Conservation (phyloP, 2,113 vertebrate species). For the Pomatostomus ruficeps region DNA sequence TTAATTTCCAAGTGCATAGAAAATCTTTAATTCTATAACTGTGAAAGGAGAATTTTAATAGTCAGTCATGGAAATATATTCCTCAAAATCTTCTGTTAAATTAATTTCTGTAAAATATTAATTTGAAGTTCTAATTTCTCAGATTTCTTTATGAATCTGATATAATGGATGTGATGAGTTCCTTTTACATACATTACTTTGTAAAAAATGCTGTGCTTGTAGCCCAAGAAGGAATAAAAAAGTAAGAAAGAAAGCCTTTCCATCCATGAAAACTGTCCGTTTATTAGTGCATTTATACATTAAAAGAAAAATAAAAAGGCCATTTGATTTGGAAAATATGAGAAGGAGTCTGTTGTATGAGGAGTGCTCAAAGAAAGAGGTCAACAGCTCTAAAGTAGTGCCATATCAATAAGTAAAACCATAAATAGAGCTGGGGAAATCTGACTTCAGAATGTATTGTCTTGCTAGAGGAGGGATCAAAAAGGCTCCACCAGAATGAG, state of each 20-base stretch:
- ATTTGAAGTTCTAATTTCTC: background rate
- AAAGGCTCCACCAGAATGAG: background rate
- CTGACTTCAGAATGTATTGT: background rate
- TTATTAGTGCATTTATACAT: background rate
- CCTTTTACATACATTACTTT: background rate
- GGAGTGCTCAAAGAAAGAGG: background rate
- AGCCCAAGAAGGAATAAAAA: background rate
- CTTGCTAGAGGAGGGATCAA: background rate
- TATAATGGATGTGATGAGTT: background rate
- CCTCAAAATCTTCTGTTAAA: background rate
- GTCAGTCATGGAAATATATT: background rate
- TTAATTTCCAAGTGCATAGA: background rate
- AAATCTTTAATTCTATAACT: background rate
- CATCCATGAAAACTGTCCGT: background rate
- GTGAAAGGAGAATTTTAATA: background rate
- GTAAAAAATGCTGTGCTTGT: background rate
- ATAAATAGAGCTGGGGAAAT: background rate
- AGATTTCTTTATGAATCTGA: background rate
- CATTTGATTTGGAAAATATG: background rate
- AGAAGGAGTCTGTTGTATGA: background rate
- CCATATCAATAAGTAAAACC: background rate
- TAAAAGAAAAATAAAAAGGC: background rate
- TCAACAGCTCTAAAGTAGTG: background rate
- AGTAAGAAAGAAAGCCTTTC: background rate
- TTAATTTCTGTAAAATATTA: background rate